A percentile compares a stretch with the other conserved stretches of the same genome.
Evolutionary conservation across 1,140 invertebrate species (phyloP).

Genomic region (Caerostris extrusa): DNA sequence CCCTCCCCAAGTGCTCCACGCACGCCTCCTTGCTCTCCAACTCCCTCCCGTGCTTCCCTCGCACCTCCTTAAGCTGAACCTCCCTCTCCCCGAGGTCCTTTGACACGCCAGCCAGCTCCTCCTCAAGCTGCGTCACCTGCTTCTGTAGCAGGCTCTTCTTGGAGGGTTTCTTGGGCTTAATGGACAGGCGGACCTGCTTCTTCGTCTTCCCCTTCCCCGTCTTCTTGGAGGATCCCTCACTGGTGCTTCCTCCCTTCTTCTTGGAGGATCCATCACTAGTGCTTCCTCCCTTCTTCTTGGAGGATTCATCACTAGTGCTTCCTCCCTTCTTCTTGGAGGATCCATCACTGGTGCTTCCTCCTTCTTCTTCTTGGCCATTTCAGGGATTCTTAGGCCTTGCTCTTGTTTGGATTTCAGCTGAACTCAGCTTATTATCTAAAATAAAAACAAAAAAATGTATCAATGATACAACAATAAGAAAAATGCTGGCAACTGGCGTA

Average conservation of each 20-base stretch:
- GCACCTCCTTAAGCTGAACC: background rate
- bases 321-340: background rate
- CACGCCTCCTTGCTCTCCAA: background rate
- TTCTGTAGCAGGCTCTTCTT: background rate
- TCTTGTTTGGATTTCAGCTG: too few relatives aligned
- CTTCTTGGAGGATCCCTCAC: background rate
- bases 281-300: too few relatives aligned
- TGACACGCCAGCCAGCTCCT: background rate
- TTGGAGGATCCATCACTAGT: too few relatives aligned
- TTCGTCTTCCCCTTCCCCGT: slow-evolving; percentile 22
- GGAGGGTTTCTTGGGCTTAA: background rate
- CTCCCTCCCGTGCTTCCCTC: background rate
- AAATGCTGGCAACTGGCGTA: too few relatives aligned
- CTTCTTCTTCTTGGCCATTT: too few relatives aligned
- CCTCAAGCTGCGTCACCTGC: background rate
- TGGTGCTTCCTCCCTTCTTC: too few relatives aligned
- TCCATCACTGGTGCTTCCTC: too few relatives aligned
- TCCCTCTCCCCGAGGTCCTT: background rate
- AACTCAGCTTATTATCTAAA: too few relatives aligned
- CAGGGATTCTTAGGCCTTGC: too few relatives aligned
- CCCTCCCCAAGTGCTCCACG: background rate
- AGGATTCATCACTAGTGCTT: too few relatives aligned
- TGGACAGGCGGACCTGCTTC: background rate
- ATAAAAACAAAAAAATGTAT: too few relatives aligned
- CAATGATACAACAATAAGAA: too few relatives aligned